These are phyloP conservation scores for Urocyon cinereoargenteus DNA, from an alignment of 2,797 vertebrate genomes.

Conservation along the genomic window DNA sequence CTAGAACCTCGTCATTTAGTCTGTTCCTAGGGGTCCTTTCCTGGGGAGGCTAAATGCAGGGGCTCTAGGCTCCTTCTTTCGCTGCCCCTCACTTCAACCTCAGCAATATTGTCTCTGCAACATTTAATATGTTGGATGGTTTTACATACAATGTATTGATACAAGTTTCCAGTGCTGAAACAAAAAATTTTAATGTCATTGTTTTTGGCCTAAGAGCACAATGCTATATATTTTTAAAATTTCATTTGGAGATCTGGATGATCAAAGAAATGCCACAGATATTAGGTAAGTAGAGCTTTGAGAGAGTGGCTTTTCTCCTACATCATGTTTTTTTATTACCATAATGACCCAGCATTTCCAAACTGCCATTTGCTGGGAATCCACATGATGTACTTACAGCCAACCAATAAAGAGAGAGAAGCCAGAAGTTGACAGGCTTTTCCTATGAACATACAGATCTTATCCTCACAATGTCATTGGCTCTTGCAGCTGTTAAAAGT, in stretches of 20 bases:
- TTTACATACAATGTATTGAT: slow-evolving; percentile 19
- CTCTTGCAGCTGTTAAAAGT: not conserved
- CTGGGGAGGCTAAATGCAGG: not conserved
- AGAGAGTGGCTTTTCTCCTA: not conserved
- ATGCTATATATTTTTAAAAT: not conserved
- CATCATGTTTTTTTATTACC: not conserved
- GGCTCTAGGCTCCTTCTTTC: too few species aligned
- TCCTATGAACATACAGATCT: not conserved
- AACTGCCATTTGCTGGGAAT: not conserved
- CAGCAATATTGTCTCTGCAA: not conserved
- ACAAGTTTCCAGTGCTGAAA: not conserved
- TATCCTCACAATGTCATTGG: not conserved
- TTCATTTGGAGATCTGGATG: slow-evolving; percentile 23
- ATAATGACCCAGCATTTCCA: not conserved
- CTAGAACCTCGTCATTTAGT: not conserved
- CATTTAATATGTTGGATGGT: not conserved
- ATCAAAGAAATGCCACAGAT: not conserved
- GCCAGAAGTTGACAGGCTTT: not conserved
- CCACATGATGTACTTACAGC: not conserved
- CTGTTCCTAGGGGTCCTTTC: not conserved
- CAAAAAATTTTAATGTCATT: not conserved
- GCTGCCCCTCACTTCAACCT: not conserved
- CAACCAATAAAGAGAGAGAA: not conserved
- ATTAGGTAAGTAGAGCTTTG: not conserved
- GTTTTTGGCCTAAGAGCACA: not conserved